Evolutionary conservation across 2,797 vertebrate species (phyloP).

Genomic region (Masticophis lateralis): DNA sequence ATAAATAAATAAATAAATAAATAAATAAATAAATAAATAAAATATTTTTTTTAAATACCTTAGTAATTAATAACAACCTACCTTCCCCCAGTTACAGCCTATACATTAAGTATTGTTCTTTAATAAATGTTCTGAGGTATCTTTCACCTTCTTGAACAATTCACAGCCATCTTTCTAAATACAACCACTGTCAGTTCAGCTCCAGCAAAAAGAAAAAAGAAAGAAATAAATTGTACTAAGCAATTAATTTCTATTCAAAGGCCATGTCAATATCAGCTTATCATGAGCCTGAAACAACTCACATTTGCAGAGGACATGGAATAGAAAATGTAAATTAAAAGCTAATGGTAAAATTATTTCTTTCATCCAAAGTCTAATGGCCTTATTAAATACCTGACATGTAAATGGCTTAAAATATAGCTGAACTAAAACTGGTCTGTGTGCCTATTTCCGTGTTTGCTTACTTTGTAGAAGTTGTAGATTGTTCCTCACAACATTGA

Average conservation of each 20-base stretch:
- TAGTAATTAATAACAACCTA: constrained; percentile 10
- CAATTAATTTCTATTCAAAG: constrained; percentile 24
- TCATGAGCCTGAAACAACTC: neutral
- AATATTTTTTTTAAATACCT: neutral
- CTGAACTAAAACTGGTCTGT: neutral
- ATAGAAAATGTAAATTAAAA: constrained; percentile 28
- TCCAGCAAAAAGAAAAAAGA: neutral
- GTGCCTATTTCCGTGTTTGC: neutral
- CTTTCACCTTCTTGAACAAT: constrained; percentile 9
- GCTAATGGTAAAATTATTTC: constrained; percentile 34
- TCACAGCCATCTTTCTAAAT: neutral
- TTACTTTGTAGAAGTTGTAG: neutral
- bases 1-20: too few relatives aligned
- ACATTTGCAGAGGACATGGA: constrained; percentile 23
- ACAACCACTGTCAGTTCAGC: neutral
- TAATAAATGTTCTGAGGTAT: neutral
- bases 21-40: too few relatives aligned
- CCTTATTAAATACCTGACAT: constrained; percentile 30
- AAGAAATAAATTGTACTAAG: neutral
- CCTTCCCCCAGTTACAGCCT: neutral
- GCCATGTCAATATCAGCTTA: neutral
- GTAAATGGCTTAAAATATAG: constrained; percentile 22
- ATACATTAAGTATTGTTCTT: neutral
- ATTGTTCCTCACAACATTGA: neutral
- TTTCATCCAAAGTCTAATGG: constrained; percentile 11